Base-by-base conservation (phyloP, 2,113 vertebrate species). In the Perognathus longimembris region DNA sequence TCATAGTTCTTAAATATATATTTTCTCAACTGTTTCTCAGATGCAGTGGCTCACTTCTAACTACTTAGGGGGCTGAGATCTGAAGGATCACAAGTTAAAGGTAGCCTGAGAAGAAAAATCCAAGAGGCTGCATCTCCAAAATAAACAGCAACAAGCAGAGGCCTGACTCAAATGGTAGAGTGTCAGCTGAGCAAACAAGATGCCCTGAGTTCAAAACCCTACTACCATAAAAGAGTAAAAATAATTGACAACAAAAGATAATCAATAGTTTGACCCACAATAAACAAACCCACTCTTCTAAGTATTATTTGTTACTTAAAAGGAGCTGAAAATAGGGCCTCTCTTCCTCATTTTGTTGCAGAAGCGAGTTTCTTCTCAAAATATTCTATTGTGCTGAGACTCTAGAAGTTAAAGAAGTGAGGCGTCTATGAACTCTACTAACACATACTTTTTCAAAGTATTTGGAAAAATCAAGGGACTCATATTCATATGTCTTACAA, bases 351-450 rank as follows among this genome's bases (percentile, higher is more conserved):
- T 73, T 92, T 78, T 87, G 40, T 50, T 87, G 45, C 88, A 40
- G 24, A 92, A 63, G 3, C 11, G 81, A 89, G 74, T 82, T 66
- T 42, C 61, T 75, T 83, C 24, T 50, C 17, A 73, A 75, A 85
- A 84, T 83, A 76, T 90, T 91, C 40, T 73, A 76, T 2, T 50
- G 22, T 34, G n/a, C 40, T 26, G 71, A 70, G 2, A 11, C 40
- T 95, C 66, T 83, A 85, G 87, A 94, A 74, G 17, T 69, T 84
- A 88, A 79, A 85, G 59, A 57, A 88, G 36, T 57, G 2, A 82
- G 22, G 28, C 12, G 86, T 2, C 10, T 75, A 20, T 82, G 63
- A 93, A 83, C 30, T 32, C n/a, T 66, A 14, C n/a, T 86, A 42
- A 61, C 21, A 80, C 8, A 22, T 73, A 54, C 12, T 66, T 92